phyloP scores from a whole-genome alignment of 2,797 vertebrate species.

The Pangasius larnaudii region DNA sequence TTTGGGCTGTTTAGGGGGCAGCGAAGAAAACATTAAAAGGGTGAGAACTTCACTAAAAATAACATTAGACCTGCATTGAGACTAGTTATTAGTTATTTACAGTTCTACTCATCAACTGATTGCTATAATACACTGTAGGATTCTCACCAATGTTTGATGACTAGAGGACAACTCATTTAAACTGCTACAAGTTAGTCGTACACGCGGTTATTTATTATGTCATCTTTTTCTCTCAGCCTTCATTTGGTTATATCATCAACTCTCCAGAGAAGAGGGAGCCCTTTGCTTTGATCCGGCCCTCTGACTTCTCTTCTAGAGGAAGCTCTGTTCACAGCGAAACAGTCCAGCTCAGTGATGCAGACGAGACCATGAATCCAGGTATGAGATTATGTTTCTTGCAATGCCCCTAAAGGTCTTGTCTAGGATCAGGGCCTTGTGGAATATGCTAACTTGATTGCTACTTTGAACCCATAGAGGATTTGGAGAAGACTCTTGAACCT shows the following conservation, averaged over 20 bases:
- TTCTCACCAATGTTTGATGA: not conserved
- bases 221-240: constrained; percentile 79
- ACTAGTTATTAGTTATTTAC: not conserved
- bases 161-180: not conserved
- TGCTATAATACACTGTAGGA: not conserved
- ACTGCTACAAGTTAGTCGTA: not conserved
- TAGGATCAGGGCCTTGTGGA: not conserved
- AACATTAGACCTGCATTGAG: not conserved
- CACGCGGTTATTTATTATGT: not conserved
- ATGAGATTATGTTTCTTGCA: constrained; percentile 32
- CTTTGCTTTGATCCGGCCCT: constrained; percentile 82
- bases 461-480: constrained; percentile 68
- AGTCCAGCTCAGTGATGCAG: constrained; percentile 65
- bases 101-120: not conserved
- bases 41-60: constrained; percentile 69
- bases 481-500: constrained; percentile 74
- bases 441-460: not conserved
- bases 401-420: not conserved
- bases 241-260: constrained; percentile 93
- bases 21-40: constrained; percentile 81
- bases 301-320: constrained; percentile 72
- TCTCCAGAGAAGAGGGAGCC: constrained; percentile 93
- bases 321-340: constrained; percentile 66
- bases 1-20: constrained; percentile 86
- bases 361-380: constrained; percentile 83